Evolutionary conservation across 2,797 vertebrate genomes (phyloP).

Genomic region (Leucoraja ocellata): DNA sequence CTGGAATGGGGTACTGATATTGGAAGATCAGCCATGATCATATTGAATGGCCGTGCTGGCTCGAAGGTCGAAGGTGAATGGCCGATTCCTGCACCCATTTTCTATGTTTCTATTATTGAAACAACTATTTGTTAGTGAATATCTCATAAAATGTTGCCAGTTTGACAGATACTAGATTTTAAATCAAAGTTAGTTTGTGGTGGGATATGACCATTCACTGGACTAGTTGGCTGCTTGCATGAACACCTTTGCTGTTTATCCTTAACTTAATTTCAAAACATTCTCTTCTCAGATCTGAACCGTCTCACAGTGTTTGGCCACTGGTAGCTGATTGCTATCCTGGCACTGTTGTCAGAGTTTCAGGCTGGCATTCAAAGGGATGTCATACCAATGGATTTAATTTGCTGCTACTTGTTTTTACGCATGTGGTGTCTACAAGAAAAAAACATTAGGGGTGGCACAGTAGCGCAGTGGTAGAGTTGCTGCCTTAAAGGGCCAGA

Average conservation of each 20-base stretch:
- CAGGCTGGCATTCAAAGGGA: not conserved
- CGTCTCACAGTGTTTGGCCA: not conserved
- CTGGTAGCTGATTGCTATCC: not conserved
- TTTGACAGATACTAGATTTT: not conserved
- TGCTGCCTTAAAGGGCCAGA: too few species aligned
- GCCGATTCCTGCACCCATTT: too few species aligned
- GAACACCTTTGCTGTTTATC: not conserved
- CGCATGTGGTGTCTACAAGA: too few species aligned
- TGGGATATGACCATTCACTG: not conserved
- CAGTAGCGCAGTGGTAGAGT: too few species aligned
- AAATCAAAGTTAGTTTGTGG: not conserved
- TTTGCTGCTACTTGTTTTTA: too few species aligned
- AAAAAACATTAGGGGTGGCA: too few species aligned
- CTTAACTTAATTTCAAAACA: not conserved
- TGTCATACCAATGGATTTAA: not conserved
- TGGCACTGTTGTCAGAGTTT: not conserved
- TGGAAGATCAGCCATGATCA: too few species aligned
- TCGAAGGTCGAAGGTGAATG: too few species aligned
- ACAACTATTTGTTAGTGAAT: not conserved
- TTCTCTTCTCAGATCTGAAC: not conserved
- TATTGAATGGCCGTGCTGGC: too few species aligned
- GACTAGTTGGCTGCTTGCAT: not conserved
- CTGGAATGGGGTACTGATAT: too few species aligned
- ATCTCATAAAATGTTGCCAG: not conserved
- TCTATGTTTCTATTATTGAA: not conserved